Base-by-base conservation (phyloP, 1,140 invertebrate species). In the Subanguina moxae region DNA sequence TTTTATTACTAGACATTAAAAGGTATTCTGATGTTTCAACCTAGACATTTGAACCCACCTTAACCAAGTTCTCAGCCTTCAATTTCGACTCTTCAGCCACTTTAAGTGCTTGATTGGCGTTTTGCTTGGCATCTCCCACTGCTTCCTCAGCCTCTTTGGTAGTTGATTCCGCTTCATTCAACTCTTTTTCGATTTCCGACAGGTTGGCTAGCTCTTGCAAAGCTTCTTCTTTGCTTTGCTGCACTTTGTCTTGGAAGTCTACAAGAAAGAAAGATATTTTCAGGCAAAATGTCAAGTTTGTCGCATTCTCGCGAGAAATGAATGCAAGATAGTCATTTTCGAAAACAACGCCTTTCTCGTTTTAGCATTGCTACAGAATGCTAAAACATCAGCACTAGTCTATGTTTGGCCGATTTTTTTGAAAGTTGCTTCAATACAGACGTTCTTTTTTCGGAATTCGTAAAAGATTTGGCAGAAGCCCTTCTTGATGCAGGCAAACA, bases 201-300 rank as follows among this genome's bases (percentile, higher is more conserved):
- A 81, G 56, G 38, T 73, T 63, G 42, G 72, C 68, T 30, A 81
- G 59, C 38, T 76, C 72, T 21, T 68, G 66, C 11, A 76, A 28
- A n/a, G 79, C 79, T 17, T 78, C 79, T 25, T 57, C 74, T 57
- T 80, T 80, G 9, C 65, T 75, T 43, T 75, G 62, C 25, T 82
- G 74, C n/a, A 82, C 65, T 52, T 78, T 76, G n/a, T 72, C 69
- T 23, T 76, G 70, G 69, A 82, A 82, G 43, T 82, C 77, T 78
- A 32, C 25, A 74, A 74, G 15, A 3, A 71, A 73, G 56, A 11
- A 42, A 74, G 23, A n/a, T 15, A 65, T n/a, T 27, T n/a, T n/a
- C 15, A 7, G 1, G 19, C 64, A 23, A 23, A 64, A 56, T 5
- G 21, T 62, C 3, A 38, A 11, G 21, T 57, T 57, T 11, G 11